Evolutionary conservation across 2,888 invertebrate species (phyloP).

Genomic region (Caradrina kadenii): DNA sequence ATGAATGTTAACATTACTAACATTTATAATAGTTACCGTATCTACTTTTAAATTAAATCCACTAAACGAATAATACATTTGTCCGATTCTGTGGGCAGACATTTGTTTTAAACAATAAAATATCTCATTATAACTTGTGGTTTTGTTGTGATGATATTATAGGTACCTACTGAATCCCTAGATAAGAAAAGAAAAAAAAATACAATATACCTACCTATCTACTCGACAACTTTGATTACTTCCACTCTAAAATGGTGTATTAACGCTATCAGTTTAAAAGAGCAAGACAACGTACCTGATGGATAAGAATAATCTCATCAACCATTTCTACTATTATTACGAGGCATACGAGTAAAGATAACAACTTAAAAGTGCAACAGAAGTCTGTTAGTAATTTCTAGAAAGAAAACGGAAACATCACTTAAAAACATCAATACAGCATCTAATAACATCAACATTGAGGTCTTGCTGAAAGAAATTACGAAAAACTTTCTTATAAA

Average conservation of each 20-base stretch:
- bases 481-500: background rate
- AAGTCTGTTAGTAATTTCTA: slow-evolving; percentile 46
- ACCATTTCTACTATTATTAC: slow-evolving; percentile 11
- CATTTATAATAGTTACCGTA: slow-evolving; percentile 46
- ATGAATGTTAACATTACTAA: slow-evolving; percentile 51
- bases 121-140: slow-evolving; percentile 47
- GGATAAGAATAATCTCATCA: slow-evolving; percentile 31
- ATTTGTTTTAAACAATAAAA: slow-evolving; percentile 65
- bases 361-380: slow-evolving; percentile 29
- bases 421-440: slow-evolving; percentile 29
- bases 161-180: background rate
- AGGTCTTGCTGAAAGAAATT: background rate
- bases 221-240: background rate
- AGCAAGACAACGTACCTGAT: slow-evolving; percentile 47
- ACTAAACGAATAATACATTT: slow-evolving; percentile 50
- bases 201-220: background rate
- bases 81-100: slow-evolving; percentile 43
- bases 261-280: slow-evolving; percentile 21
- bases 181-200: background rate
- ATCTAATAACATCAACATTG: slow-evolving; percentile 7
- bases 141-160: slow-evolving; percentile 28
- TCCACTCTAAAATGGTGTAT: slow-evolving; percentile 18
- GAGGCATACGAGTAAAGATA: slow-evolving; percentile 30
- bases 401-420: slow-evolving; percentile 41
- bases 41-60: slow-evolving; percentile 51